These are phyloP conservation scores for Myotis davidii DNA, from an alignment of 2,113 vertebrate genomes.

Conservation along the genomic window DNA sequence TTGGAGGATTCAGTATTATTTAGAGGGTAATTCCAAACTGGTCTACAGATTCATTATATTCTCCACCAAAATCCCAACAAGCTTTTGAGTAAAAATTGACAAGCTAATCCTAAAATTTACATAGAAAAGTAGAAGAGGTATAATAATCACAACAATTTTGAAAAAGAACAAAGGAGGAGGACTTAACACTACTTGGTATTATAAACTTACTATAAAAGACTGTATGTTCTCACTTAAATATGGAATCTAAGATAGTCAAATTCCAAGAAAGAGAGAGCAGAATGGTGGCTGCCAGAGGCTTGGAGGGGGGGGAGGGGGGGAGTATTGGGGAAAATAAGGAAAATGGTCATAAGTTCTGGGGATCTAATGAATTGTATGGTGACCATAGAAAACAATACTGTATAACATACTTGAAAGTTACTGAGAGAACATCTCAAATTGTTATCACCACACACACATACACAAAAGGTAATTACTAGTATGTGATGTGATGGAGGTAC, in stretches of 20 bases:
- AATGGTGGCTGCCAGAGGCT: background rate
- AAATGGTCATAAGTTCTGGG: background rate
- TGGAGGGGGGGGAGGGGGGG: too few relatives aligned
- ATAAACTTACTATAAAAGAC: background rate
- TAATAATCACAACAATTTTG: background rate
- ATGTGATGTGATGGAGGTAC: background rate
- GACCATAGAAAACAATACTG: background rate
- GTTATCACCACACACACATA: background rate
- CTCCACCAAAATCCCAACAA: too few relatives aligned
- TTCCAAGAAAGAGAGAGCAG: background rate
- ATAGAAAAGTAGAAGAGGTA: background rate
- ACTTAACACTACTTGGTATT: background rate
- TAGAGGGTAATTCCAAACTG: too few relatives aligned
- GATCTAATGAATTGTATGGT: background rate
- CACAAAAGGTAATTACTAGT: background rate
- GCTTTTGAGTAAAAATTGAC: background rate
- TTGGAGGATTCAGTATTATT: too few relatives aligned
- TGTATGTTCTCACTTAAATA: background rate
- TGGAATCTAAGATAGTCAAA: background rate
- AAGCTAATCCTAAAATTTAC: background rate
- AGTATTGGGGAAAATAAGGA: background rate
- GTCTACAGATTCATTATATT: too few relatives aligned
- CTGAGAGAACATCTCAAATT: background rate
- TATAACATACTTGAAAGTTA: background rate
- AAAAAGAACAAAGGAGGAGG: background rate